Conservation (phyloP, 2,888 invertebrate species). For the Lydus trimaculatus region DNA sequence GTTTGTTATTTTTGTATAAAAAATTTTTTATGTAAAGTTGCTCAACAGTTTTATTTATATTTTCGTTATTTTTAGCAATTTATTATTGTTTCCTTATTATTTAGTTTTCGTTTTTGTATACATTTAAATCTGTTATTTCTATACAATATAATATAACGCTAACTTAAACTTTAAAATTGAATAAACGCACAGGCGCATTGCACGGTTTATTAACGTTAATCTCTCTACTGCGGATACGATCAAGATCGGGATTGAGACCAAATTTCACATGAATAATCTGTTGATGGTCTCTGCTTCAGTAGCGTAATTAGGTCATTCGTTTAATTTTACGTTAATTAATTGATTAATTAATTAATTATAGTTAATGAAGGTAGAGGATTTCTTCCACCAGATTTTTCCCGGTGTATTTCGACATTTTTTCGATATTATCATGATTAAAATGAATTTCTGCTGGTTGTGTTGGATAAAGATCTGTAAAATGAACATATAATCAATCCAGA, state of each 20-base stretch:
- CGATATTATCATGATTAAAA: neutral
- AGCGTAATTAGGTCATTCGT: no score
- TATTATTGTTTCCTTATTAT: neutral
- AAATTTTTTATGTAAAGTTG: neutral
- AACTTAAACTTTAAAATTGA: no score
- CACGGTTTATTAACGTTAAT: no score
- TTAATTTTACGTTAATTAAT: no score
- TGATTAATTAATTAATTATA: no score
- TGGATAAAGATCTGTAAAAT: neutral
- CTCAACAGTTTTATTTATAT: neutral
- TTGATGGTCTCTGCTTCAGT: no score
- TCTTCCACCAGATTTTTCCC: neutral
- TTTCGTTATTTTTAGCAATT: neutral
- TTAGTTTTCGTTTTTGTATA: neutral
- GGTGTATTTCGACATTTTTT: neutral
- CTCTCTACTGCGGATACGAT: no score
- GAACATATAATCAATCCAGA: constrained; percentile 16
- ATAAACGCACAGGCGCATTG: no score
- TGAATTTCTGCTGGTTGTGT: neutral
- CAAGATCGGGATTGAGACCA: no score
- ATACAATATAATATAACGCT: no score
- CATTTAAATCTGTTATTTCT: no score
- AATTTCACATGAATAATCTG: no score
- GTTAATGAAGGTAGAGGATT: neutral
- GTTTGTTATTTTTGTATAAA: neutral